Percentiles rank a stretch among this genome's conserved stretches.
Evolutionary conservation across 2,888 invertebrate species (phyloP).

Genomic region (Branchinecta sandiegonensis): DNA sequence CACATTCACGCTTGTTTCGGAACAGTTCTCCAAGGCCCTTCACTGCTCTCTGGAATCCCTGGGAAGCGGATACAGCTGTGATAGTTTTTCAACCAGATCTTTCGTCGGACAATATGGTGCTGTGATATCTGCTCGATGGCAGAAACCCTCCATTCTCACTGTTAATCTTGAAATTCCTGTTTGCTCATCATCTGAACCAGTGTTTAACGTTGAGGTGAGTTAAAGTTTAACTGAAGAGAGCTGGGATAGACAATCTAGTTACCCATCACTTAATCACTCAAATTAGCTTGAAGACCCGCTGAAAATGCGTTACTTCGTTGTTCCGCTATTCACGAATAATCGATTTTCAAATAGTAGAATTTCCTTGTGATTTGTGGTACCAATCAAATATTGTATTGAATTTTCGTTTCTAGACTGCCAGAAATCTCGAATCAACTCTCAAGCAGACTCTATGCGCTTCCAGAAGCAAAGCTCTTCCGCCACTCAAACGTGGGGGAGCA

Average conservation of each 20-base stretch:
- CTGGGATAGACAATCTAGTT: no score
- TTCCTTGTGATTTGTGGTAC: no score
- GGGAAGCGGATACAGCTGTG: neutral
- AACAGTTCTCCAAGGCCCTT: neutral
- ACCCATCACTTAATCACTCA: no score
- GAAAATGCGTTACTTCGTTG: no score
- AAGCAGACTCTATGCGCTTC: neutral
- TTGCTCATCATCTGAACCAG: neutral
- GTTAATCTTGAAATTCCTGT: conserved; percentile 6
- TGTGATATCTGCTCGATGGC: conserved; percentile 16
- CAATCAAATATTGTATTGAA: no score
- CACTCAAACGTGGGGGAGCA: conserved; percentile 63
- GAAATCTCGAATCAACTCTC: neutral
- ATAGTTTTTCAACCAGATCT: neutral
- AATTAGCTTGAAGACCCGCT: no score
- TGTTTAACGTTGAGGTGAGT: conserved; percentile 1
- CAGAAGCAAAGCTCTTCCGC: conserved; percentile 60
- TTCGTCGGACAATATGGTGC: neutral
- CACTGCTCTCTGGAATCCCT: neutral
- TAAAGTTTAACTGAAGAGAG: no score
- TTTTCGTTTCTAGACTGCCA: conserved; percentile 4
- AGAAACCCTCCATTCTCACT: conserved; percentile 11
- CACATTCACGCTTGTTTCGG: no score
- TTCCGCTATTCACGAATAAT: no score
- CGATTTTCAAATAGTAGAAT: no score